phyloP scores from a whole-genome alignment of 2,113 vertebrate species.

The Gallinago paraguaiae region DNA sequence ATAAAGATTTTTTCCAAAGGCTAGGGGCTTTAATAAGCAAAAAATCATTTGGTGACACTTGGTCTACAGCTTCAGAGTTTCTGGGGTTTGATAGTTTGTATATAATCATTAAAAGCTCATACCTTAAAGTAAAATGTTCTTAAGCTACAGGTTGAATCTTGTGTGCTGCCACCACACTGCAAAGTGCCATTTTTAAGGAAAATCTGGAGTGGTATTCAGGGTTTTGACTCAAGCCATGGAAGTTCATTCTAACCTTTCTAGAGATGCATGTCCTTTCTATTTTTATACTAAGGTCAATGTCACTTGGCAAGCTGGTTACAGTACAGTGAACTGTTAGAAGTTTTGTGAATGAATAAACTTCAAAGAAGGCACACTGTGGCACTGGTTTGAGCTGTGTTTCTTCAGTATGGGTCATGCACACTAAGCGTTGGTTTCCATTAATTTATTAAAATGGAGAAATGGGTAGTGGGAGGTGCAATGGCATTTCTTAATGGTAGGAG shows the following conservation, averaged over 20 bases:
- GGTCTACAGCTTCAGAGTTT: neutral
- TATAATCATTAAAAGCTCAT: neutral
- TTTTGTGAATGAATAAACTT: constrained; percentile 59
- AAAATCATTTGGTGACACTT: neutral
- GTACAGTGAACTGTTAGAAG: constrained; percentile 12
- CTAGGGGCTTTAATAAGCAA: neutral
- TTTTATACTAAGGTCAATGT: constrained; percentile 53
- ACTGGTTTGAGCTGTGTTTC: neutral
- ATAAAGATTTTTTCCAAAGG: neutral
- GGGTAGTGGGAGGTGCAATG: neutral
- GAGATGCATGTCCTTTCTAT: constrained; percentile 39
- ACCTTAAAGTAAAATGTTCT: neutral
- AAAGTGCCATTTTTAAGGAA: neutral
- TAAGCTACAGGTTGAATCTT: neutral
- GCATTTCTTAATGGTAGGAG: neutral
- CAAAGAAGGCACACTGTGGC: neutral
- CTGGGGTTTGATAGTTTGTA: neutral
- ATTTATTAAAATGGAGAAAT: neutral
- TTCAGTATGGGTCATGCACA: neutral
- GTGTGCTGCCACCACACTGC: neutral
- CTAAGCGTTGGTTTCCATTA: neutral
- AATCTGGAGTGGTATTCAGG: neutral
- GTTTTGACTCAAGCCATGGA: neutral
- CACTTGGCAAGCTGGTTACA: constrained; percentile 40
- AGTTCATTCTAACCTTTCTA: constrained; percentile 19